Evolutionary conservation across 1,140 invertebrate genomes (phyloP), one percentile per base, ranked within the genome.

Genomic region (Neodiprion lecontei): DNA sequence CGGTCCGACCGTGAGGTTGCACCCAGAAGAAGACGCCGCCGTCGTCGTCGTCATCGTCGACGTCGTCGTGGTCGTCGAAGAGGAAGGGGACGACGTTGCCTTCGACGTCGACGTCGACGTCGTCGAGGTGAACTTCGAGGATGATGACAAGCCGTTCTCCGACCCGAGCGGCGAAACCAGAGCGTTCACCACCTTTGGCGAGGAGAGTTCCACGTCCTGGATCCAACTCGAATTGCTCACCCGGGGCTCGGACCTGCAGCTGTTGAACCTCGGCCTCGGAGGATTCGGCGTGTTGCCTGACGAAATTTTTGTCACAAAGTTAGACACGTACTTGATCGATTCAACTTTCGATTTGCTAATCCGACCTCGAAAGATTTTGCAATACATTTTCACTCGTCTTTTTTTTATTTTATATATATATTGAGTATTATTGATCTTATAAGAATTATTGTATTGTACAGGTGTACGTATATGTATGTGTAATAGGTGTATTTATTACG

Each of bases 251-350:
- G 89, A 88, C 73, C 87, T 86, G 75, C 89, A 90, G 74, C 89
- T 90, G 79, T 90, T 90, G 83, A 90, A 90, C 17, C 89, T 82
- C 9, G 89, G 88, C 70, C 89, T 79, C 9, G 86, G 82, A 14
- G 88, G 87, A 74, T 87, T 88, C 40, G 89, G 87, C 11, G 88
- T 89, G 75, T 88, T 86, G 67, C 86, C 87, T 88, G 75, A 14
- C 23, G n/a, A 73, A 77, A 0, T 28, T 49, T 21, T 21, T 21
- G 17, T 0, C 17, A 21, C 61, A 77, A 69, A 72, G 17, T 21
- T 65, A 21, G 17, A 21, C 17, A 21, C 17, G 17, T 21, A 21
- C 17, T 21, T 21, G 17, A 21, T 21, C 17, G 17, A 21, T 21
- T 21, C 17, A 21, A 21, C 17, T 21, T 21, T 21, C 17, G 17